phyloP scores from a whole-genome alignment of 2,888 invertebrate genomes.

The Melanostoma mellinum region DNA sequence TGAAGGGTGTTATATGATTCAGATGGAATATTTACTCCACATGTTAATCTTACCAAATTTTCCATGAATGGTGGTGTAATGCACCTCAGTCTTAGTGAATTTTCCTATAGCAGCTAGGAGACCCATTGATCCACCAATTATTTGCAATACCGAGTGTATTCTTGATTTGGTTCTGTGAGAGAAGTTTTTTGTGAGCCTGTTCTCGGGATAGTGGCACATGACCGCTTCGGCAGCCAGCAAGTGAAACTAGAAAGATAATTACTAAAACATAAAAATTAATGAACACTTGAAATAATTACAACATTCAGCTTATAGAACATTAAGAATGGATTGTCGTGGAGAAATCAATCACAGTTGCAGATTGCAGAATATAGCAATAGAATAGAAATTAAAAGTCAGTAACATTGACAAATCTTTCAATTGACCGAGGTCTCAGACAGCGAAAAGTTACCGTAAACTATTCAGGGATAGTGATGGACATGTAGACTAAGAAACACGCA shows the following conservation, averaged over 20 bases:
- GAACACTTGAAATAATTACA: neutral
- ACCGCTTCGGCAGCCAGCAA: constrained; percentile 79
- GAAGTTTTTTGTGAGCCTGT: constrained; percentile 77
- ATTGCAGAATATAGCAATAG: too few species aligned
- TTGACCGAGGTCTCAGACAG: too few species aligned
- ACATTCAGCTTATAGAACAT: too few species aligned
- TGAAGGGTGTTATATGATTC: constrained; percentile 6
- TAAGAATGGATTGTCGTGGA: too few species aligned
- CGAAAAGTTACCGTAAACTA: too few species aligned
- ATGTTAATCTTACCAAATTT: constrained; percentile 75
- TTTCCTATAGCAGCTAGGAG: constrained; percentile 78
- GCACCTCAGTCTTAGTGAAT: constrained; percentile 77
- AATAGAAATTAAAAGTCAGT: neutral
- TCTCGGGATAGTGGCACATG: constrained; percentile 80
- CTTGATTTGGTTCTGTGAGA: constrained; percentile 79
- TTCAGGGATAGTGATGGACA: too few species aligned
- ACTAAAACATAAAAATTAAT: neutral
- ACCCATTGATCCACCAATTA: constrained; percentile 79
- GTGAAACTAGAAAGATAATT: constrained; percentile 76
- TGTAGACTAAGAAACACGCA: too few species aligned
- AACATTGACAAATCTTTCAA: neutral
- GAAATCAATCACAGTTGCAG: too few species aligned
- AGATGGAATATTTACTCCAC: too few species aligned
- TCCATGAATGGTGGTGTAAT: constrained; percentile 79
- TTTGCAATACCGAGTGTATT: constrained; percentile 78